Evolutionary conservation across 1,140 invertebrate species (phyloP).

Genomic region (Cydia strobilella): DNA sequence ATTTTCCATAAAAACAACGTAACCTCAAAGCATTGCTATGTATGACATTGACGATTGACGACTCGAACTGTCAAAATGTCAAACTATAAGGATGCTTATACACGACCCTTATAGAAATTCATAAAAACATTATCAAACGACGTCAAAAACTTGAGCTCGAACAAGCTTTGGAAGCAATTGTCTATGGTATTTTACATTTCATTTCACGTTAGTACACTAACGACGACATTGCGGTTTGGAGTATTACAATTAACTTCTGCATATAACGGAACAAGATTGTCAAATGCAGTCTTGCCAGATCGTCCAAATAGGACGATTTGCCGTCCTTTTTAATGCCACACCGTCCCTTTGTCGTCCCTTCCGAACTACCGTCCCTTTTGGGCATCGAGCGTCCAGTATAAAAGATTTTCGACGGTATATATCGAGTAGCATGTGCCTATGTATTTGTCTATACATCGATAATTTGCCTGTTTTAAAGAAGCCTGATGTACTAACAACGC

Average conservation of each 20-base stretch:
- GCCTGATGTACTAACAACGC: no score
- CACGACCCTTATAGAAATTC: not conserved
- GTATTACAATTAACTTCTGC: not conserved
- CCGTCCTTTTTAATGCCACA: no score
- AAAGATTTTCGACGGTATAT: no score
- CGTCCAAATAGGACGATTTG: no score
- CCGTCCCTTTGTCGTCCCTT: no score
- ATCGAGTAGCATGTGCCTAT: no score
- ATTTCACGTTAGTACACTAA: not conserved
- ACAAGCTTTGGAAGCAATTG: not conserved
- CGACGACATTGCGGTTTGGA: not conserved
- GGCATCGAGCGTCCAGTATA: no score
- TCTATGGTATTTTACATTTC: conserved; percentile 2
- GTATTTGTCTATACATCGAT: no score
- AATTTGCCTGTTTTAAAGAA: no score
- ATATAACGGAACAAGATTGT: not conserved
- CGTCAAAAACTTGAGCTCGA: not conserved
- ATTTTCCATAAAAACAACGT: conserved; percentile 13
- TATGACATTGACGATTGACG: not conserved
- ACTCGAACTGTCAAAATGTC: not conserved
- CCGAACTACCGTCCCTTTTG: no score
- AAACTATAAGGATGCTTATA: not conserved
- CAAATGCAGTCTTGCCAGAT: no score
- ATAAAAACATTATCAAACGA: not conserved
- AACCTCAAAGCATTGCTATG: conserved; percentile 14